A percentile compares a stretch with the other conserved stretches of the same genome.
phyloP scores from a whole-genome alignment of 2,888 invertebrate genomes.

The Onthophagus sagittarius region DNA sequence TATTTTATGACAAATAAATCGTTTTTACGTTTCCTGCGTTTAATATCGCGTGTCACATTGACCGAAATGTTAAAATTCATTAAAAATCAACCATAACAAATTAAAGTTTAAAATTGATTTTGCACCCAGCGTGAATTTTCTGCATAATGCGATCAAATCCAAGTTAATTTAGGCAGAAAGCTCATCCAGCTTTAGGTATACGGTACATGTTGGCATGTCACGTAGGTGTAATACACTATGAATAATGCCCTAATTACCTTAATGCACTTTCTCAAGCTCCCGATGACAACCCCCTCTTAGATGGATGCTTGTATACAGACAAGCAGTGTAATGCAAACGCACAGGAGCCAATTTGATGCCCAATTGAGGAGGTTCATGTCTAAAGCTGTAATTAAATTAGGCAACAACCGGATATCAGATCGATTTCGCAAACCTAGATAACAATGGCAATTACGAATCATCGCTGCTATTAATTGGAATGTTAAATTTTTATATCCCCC shows the following conservation, averaged over 20 bases:
- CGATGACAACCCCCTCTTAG: not conserved
- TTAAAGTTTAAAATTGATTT: not conserved
- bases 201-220: not conserved
- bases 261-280: not conserved
- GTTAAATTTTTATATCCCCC: not conserved
- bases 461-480: no score
- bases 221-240: not conserved
- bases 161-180: not conserved
- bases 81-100: not conserved
- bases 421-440: not conserved
- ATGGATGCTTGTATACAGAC: not conserved
- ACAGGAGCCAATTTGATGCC: not conserved
- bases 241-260: not conserved
- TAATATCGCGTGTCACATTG: not conserved
- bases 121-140: not conserved
- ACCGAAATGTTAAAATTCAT: not conserved
- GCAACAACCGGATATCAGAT: not conserved
- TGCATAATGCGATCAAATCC: not conserved
- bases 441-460: not conserved
- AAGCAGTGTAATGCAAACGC: not conserved
- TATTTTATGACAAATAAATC: not conserved
- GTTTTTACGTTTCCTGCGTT: not conserved
- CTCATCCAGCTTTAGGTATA: not conserved
- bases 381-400: not conserved
- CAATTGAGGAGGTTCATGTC: not conserved